These are phyloP conservation scores for Synanthedon myopaeformis DNA, from an alignment of 2,888 invertebrate genomes.

Conservation along the genomic window DNA sequence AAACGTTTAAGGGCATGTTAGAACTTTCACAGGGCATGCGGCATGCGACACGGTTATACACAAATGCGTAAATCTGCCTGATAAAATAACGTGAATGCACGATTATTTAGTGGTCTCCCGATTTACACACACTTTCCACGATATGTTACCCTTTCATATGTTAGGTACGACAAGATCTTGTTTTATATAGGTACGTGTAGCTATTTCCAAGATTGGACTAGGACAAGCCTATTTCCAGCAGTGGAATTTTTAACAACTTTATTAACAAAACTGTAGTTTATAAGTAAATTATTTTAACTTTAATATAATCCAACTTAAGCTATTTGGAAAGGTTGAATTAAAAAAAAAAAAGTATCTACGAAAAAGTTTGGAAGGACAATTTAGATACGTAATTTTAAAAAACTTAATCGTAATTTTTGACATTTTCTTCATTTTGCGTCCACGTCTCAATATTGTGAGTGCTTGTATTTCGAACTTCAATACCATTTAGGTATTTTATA, in stretches of 20 bases:
- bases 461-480: constrained; percentile 13
- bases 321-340: too few species aligned
- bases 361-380: too few species aligned
- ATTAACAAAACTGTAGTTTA: too few species aligned
- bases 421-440: too few species aligned
- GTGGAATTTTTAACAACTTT: too few species aligned
- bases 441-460: too few species aligned
- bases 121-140: neutral
- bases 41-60: constrained; percentile 14
- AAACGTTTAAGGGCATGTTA: constrained; percentile 36
- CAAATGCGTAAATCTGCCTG: constrained; percentile 9
- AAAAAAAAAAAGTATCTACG: too few species aligned
- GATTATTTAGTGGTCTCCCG: constrained; percentile 1
- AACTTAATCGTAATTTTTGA: too few species aligned
- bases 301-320: too few species aligned
- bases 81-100: neutral
- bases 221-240: too few species aligned
- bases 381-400: too few species aligned
- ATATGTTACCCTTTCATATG: neutral
- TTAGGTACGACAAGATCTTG: constrained; percentile 4
- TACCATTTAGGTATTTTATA: constrained; percentile 42
- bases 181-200: neutral
- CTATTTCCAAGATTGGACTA: neutral
- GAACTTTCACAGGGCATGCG: constrained; percentile 21
- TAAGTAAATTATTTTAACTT: too few species aligned